phyloP scores from a whole-genome alignment of 2,113 vertebrate species.

The Tupaia chinensis region DNA sequence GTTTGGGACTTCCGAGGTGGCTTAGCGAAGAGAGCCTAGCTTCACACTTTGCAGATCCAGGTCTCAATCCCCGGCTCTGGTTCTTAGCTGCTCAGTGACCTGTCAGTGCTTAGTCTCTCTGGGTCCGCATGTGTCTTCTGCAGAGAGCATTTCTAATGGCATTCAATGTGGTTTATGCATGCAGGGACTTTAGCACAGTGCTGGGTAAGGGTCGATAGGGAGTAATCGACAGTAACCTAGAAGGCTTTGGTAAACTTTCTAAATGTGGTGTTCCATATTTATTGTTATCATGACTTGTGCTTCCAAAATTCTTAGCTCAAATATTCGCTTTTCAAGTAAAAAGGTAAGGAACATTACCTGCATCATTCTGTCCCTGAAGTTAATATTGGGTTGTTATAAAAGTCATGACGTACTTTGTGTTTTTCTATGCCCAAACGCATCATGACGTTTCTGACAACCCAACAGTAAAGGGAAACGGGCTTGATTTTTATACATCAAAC shows the following conservation, averaged over 20 bases:
- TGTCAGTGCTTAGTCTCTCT: background rate
- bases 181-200: background rate
- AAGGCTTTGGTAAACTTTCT: background rate
- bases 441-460: too few relatives aligned
- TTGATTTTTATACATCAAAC: slow-evolving; percentile 38
- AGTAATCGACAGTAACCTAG: background rate
- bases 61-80: background rate
- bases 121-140: background rate
- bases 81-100: background rate
- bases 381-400: background rate
- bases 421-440: too few relatives aligned
- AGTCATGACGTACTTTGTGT: too few relatives aligned
- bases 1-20: too few relatives aligned
- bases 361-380: background rate
- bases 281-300: background rate
- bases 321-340: background rate
- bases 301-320: background rate
- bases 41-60: background rate
- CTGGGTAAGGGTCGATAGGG: background rate
- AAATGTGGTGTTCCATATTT: background rate
- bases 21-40: background rate
- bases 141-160: background rate
- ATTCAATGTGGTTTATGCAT: background rate
- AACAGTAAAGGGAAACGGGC: background rate
- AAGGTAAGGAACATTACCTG: slow-evolving; percentile 28